Percentiles rank a stretch among this genome's conserved stretches.
These are phyloP conservation scores for Myiotriccus ornatus DNA, from an alignment of 2,797 vertebrate genomes.

Conservation along the genomic window DNA sequence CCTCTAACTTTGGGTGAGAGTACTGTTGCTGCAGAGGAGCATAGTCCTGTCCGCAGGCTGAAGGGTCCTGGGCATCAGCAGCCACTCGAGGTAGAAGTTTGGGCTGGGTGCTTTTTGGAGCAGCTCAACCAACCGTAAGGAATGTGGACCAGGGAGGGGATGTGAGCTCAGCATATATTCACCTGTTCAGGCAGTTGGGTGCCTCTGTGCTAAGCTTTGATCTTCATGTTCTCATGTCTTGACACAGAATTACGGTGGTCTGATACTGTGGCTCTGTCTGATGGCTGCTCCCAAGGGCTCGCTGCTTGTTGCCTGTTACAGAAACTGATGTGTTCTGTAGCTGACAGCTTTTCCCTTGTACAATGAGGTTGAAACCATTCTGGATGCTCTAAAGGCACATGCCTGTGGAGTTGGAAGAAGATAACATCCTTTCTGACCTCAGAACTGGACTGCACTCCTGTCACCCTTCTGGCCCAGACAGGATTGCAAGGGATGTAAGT, in stretches of 20 bases:
- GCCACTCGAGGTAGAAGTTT: neutral
- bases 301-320: rapidly evolving
- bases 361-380: rapidly evolving
- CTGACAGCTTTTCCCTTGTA: neutral
- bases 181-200: neutral
- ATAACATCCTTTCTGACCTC: neutral
- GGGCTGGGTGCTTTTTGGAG: neutral
- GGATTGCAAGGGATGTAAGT: neutral
- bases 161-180: neutral
- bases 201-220: neutral
- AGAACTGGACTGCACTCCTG: neutral
- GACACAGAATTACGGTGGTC: neutral
- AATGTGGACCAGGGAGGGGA: neutral
- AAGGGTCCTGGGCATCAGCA: neutral
- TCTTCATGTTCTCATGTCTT: neutral
- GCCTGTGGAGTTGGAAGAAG: neutral
- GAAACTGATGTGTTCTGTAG: neutral
- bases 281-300: neutral
- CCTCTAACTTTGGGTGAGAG: neutral
- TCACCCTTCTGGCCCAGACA: neutral
- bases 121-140: neutral
- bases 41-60: neutral
- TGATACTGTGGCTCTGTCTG: neutral
- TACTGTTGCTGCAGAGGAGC: neutral
- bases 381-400: neutral